Conservation (phyloP, 2,888 invertebrate species). For the Limulus polyphemus region DNA sequence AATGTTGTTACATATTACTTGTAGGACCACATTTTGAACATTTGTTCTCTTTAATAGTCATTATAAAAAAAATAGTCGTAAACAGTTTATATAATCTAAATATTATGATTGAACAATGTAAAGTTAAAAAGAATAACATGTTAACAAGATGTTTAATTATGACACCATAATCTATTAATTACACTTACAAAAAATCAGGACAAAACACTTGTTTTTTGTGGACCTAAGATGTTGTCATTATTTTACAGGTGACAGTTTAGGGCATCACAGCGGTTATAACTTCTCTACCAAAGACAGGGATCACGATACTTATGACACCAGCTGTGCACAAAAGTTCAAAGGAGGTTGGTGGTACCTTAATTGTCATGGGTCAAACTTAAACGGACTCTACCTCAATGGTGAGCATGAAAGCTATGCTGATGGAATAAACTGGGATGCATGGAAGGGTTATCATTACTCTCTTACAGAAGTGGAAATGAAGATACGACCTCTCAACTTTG, state of each 20-base stretch:
- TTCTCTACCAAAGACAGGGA: constrained; percentile 56
- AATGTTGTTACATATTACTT: too few relatives aligned
- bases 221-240: constrained; percentile 52
- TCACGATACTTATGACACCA: constrained; percentile 34
- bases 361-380: constrained; percentile 31
- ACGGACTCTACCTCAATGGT: constrained; percentile 31
- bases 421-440: constrained; percentile 33
- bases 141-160: too few relatives aligned
- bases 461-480: constrained; percentile 32
- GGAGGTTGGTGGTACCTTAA: constrained; percentile 31
- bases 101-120: too few relatives aligned
- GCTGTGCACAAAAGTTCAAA: constrained; percentile 24
- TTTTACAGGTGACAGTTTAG: constrained; percentile 51
- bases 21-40: too few relatives aligned
- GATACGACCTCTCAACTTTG: constrained; percentile 18
- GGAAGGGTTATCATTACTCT: constrained; percentile 32
- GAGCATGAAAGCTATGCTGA: constrained; percentile 30
- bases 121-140: too few relatives aligned
- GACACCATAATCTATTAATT: too few relatives aligned
- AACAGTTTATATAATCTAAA: too few relatives aligned
- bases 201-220: constrained; percentile 31
- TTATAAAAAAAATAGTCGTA: too few relatives aligned
- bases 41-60: too few relatives aligned
- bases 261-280: constrained; percentile 56
- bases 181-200: too few relatives aligned